Base-by-base conservation (phyloP, 2,113 vertebrate genomes). In the Chascanopsetta lugubris region DNA sequence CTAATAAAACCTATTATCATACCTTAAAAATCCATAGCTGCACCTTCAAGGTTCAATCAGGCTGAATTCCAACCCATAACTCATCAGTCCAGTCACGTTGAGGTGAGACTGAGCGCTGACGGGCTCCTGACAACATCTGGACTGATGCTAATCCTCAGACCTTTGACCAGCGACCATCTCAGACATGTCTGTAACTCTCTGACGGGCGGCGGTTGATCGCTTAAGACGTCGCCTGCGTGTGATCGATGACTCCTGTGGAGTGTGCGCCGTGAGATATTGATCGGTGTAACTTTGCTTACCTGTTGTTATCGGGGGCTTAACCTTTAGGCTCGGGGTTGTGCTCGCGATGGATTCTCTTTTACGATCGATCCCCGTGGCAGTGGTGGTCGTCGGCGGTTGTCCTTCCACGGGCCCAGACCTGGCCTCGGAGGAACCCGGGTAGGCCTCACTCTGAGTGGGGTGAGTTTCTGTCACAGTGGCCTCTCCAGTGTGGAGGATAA, bases 211-310 rank as follows among this genome's bases (percentile, higher is more conserved):
- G 72, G 69, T 79, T 78, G 81, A 81, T 50, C 53, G 29, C 64
- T 64, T 47, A 59, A 64, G 34, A 86, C 63, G 15, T 75, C 56
- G 71, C 51, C 51, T 49, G 24, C 59, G 59, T 22, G 60, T 86
- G 85, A 86, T 81, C 72, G 76, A 90, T 89, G 66, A 62, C 85
- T 53, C 75, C 61, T 59, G 75, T 66, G 53, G 43, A 86, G 22
- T 82, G 64, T 61, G 40, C 4, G 64, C 68, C 45, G 62, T 50
- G 43, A 32, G 21, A 22, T 29, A 82, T 85, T 72, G 84, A 87
- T 81, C 72, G 27, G 8, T 53, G 77, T 58, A 67, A 72, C 46
- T 73, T 83, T 84, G 84, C 89, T 88, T 90, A 92, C 90, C 90
- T 91, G 36, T 60, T 78, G 59, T 40, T 75, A 68, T 77, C 26